Base-by-base conservation (phyloP, 2,797 vertebrate genomes). In the Agapornis canus region DNA sequence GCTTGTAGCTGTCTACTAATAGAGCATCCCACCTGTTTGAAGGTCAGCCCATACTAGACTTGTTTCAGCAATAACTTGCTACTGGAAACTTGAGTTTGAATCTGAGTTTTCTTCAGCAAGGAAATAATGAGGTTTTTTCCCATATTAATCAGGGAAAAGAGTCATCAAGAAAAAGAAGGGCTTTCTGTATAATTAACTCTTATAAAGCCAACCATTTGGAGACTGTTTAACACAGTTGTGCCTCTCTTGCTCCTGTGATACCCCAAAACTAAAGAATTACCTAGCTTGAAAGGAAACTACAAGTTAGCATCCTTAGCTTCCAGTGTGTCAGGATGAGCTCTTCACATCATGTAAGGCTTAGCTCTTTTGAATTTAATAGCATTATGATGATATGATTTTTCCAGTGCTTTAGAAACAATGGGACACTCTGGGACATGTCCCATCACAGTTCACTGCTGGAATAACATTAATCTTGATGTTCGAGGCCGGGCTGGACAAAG, bases 391-490 rank as follows among this genome's bases (percentile, higher is more conserved):
- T 65, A 7, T 54, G 39, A 69, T 63, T 88, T 84, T 72, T 86
- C 59, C n/a, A 76, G 47, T 39, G 43, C 25, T 78, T 86, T 52
- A 88, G 66, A 91, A 75, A 14, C 65, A 94, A 10, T 0, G 8
- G 29, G 79, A 89, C 42, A 70, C 29, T 57, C 0, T 78, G 65
- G 26, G 64, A 85, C 0, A 0, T 61, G 49, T 60, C 87, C 71
- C 91, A 96, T 76, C 86, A 95, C 48, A 79, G 64, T 76, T 80
- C 37, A 65, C 26, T 90, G 59, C 63, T 90, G 75, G 82, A 92
- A 88, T 72, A 97, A 84, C 90, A 93, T 89, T 92, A 69, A 90
- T 87, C 94, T 82, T 37, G 37, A 71, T 64, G 35, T 35, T 9
- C 35, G 35, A 35, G 35, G 35, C 35, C 35, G 9, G 35, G 35